phyloP scores from a whole-genome alignment of 2,113 vertebrate species.

The Dascyllus trimaculatus region DNA sequence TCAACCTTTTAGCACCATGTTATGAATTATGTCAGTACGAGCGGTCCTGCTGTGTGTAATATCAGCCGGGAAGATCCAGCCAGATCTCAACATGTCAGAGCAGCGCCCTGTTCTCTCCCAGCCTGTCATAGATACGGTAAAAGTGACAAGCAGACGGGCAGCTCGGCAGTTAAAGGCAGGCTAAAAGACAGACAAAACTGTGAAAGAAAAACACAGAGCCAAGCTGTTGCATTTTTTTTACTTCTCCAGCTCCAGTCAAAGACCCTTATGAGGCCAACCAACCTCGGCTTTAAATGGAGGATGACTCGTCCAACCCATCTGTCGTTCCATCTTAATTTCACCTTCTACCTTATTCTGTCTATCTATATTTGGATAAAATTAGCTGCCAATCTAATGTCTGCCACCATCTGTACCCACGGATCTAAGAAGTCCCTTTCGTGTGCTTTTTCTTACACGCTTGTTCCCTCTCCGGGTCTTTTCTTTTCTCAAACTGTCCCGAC shows the following conservation, averaged over 20 bases:
- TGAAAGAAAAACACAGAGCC: conserved; percentile 18
- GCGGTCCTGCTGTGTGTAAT: conserved; percentile 22
- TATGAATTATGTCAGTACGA: neutral
- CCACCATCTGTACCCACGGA: neutral
- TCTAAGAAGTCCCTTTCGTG: neutral
- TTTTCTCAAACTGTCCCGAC: conserved; percentile 33
- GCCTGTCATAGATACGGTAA: conserved; percentile 33
- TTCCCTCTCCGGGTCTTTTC: conserved; percentile 14
- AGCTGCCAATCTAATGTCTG: conserved; percentile 16
- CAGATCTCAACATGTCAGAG: conserved; percentile 37
- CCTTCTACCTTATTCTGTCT: conserved; percentile 8
- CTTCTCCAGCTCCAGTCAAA: neutral
- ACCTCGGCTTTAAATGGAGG: conserved; percentile 5
- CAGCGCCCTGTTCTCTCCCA: conserved; percentile 28
- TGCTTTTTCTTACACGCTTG: conserved; percentile 10
- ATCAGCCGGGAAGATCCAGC: conserved; percentile 27
- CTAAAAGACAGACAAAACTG: conserved; percentile 13
- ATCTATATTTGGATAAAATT: conserved; percentile 38
- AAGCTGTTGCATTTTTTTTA: conserved; percentile 15
- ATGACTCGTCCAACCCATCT: conserved; percentile 21
- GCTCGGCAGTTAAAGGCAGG: conserved; percentile 20
- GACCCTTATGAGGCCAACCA: conserved; percentile 13
- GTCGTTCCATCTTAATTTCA: conserved; percentile 39
- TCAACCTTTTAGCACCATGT: too few relatives aligned
- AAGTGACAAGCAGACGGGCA: conserved; percentile 25